phyloP scores from a whole-genome alignment of 2,113 vertebrate genomes.

The Stegastes partitus region DNA sequence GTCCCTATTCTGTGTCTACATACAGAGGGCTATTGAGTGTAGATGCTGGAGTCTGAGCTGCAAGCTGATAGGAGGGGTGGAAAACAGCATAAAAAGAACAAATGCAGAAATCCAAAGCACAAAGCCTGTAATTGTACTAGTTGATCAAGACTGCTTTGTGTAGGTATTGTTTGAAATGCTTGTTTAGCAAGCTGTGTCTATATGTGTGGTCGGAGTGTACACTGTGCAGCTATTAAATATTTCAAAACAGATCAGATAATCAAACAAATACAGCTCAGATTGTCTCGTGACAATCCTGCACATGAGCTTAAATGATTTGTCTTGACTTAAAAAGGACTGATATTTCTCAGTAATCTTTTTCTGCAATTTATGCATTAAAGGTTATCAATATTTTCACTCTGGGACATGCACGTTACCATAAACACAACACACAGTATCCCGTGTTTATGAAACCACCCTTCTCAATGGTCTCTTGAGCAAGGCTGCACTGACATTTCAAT shows the following conservation, averaged over 20 bases:
- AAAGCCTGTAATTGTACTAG: constrained; percentile 75
- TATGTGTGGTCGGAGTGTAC: constrained; percentile 4
- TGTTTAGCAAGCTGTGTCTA: constrained; percentile 23
- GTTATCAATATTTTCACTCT: not conserved
- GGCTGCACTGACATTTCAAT: constrained; percentile 8
- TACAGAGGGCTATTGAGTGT: constrained; percentile 82
- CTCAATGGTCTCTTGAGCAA: not conserved
- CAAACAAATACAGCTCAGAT: not conserved
- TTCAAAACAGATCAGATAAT: not conserved
- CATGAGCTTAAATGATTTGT: accelerated
- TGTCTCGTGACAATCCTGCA: not conserved
- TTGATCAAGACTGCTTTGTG: constrained; percentile 59
- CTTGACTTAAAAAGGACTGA: not conserved
- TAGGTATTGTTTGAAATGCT: constrained; percentile 55
- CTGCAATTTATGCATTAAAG: not conserved
- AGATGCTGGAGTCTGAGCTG: constrained; percentile 72
- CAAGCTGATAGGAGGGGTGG: constrained; percentile 76
- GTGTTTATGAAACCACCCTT: not conserved
- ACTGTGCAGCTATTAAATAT: not conserved
- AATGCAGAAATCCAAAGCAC: constrained; percentile 67
- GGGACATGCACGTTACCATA: not conserved
- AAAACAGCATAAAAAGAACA: constrained; percentile 71
- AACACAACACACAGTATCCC: accelerated
- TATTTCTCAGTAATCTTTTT: not conserved
- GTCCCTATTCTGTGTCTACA: constrained; percentile 74